These are phyloP conservation scores for Micronycteris hirsuta DNA, from an alignment of 2,113 vertebrate genomes.

Conservation along the genomic window DNA sequence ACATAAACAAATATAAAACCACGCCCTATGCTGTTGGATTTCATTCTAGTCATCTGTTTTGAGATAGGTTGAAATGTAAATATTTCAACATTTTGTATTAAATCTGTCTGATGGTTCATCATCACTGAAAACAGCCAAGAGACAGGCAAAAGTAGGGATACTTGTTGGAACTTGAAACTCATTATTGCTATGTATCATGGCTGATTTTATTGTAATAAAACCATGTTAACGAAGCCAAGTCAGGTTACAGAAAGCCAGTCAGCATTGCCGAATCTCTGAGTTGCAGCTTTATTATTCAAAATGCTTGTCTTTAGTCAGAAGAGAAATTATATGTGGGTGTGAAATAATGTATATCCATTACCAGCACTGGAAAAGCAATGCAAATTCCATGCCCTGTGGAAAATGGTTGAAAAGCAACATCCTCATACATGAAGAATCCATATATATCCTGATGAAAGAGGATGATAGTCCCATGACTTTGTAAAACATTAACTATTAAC, in stretches of 20 bases:
- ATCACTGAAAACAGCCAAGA: neutral
- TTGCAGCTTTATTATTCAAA: neutral
- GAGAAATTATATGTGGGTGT: neutral
- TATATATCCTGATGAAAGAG: neutral
- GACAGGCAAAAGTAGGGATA: neutral
- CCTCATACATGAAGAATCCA: neutral
- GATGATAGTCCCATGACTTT: neutral
- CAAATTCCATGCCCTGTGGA: neutral
- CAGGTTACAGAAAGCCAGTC: neutral
- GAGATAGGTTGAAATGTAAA: neutral
- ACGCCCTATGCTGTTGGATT: accelerated
- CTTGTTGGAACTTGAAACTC: neutral
- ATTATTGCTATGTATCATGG: neutral
- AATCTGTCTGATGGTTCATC: neutral
- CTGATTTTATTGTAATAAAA: neutral
- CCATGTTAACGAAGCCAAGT: neutral
- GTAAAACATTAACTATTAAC: neutral
- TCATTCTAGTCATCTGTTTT: neutral
- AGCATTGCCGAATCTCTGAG: neutral
- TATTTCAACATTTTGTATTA: neutral
- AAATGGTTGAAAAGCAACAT: neutral
- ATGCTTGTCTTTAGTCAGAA: neutral
- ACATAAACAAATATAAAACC: neutral
- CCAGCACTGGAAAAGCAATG: neutral
- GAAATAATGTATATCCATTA: neutral